Conservation (phyloP, 53 echinoderm and acorn worm genomes). For the Apostichopus leukothele region DNA sequence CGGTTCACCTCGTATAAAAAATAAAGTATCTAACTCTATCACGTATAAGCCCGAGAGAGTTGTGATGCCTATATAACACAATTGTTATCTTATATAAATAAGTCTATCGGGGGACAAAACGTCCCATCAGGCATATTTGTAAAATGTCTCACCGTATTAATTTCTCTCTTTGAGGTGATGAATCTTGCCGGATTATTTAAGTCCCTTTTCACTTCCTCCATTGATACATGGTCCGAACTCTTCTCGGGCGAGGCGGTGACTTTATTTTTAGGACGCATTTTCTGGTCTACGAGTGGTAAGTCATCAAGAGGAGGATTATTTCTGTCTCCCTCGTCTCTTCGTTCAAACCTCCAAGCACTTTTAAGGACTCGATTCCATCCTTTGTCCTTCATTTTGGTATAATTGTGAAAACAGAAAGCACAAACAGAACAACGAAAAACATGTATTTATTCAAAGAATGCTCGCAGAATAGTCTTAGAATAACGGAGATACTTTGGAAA, state of each 20-base stretch:
- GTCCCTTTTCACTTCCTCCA: neutral
- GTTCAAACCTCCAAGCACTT: neutral
- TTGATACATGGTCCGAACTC: neutral
- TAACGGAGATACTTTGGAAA: too few species aligned
- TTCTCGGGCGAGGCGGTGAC: conserved; percentile 4
- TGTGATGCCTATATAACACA: too few species aligned
- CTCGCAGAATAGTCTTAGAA: too few species aligned
- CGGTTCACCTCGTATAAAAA: too few species aligned
- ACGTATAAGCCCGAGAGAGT: too few species aligned
- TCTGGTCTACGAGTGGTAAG: neutral
- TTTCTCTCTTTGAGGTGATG: neutral
- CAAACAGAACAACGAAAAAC: neutral
- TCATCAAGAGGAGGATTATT: neutral
- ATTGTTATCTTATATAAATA: too few species aligned
- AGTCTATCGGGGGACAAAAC: too few species aligned
- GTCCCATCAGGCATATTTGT: neutral
- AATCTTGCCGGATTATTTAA: neutral
- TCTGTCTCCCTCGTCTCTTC: neutral
- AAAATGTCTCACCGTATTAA: neutral
- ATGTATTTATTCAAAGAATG: too few species aligned
- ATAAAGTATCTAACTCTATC: too few species aligned
- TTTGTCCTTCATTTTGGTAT: neutral
- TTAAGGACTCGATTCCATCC: conserved; percentile 18
- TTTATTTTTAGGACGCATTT: conserved; percentile 27
- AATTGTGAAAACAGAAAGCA: neutral